These are phyloP conservation scores for Ptychochromis oligacanthus DNA, from an alignment of 2,113 vertebrate genomes.

Conservation along the genomic window DNA sequence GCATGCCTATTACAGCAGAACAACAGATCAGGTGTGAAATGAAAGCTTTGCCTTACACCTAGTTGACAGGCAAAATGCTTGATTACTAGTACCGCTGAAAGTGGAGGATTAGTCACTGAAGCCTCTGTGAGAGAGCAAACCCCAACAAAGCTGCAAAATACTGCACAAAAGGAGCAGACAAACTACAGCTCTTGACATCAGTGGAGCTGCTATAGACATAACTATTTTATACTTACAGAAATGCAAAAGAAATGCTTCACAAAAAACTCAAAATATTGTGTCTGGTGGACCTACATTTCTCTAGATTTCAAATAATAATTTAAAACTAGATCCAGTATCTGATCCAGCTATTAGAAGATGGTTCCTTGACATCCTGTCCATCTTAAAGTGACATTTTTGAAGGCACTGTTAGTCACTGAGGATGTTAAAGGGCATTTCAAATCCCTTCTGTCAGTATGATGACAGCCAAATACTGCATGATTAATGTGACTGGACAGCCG, in stretches of 20 bases:
- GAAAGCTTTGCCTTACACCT: constrained; percentile 48
- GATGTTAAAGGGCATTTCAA: constrained; percentile 14
- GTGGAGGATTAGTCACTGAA: constrained; percentile 39
- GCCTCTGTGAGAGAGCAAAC: constrained; percentile 34
- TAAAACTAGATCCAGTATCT: not conserved
- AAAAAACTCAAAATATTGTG: not conserved
- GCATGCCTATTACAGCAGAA: constrained; percentile 29
- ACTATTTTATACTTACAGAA: not conserved
- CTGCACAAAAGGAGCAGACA: not conserved
- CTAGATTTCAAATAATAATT: not conserved
- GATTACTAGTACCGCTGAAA: constrained; percentile 32
- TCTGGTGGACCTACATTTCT: not conserved
- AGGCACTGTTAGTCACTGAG: constrained; percentile 18
- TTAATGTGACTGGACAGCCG: constrained; percentile 8
- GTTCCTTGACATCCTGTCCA: not conserved
- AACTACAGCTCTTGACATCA: constrained; percentile 4
- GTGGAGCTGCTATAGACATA: not conserved
- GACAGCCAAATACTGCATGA: constrained; percentile 8
- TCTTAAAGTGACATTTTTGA: constrained; percentile 9
- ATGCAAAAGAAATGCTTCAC: not conserved
- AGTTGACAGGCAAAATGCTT: constrained; percentile 50
- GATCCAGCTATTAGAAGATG: not conserved
- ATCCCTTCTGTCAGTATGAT: not conserved
- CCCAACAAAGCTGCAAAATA: constrained; percentile 17
- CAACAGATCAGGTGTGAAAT: constrained; percentile 52